phyloP scores from a whole-genome alignment of 2,888 invertebrate genomes.

The Dioctria rufipes region DNA sequence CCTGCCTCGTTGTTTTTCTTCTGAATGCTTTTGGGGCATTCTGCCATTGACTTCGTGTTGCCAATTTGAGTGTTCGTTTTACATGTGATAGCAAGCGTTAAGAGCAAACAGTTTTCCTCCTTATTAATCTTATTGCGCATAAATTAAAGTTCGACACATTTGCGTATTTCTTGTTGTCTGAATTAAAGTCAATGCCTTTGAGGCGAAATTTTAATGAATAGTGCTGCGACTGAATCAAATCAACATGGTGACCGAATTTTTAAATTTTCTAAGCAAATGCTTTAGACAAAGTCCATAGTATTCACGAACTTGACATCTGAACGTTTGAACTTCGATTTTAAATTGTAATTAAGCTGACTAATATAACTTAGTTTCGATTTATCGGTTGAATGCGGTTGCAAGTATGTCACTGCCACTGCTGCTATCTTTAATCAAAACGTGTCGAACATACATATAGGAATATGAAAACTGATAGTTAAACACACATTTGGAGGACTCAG shows the following conservation, averaged over 20 bases:
- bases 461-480: no score
- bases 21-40: conserved; percentile 22
- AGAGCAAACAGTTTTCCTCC: background rate
- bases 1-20: conserved; percentile 11
- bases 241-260: conserved; percentile 24
- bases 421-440: background rate
- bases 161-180: background rate
- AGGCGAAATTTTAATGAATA: background rate
- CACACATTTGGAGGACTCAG: no score
- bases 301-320: no score
- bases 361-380: no score
- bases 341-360: no score
- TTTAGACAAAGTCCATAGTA: background rate
- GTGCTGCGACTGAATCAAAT: background rate
- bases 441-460: conserved; percentile 42
- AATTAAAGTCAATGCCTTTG: background rate
- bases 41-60: conserved; percentile 34
- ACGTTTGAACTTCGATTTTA: no score
- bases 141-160: conserved; percentile 7
- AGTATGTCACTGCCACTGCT: background rate
- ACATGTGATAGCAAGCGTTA: conserved; percentile 25
- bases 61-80: conserved; percentile 18
- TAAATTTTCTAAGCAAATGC: background rate
- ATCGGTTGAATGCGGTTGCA: no score
- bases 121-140: background rate